Percentiles rank a stretch among this genome's conserved stretches.
phyloP scores from a whole-genome alignment of 2,888 invertebrate genomes.

The Folsomia manolachei region DNA sequence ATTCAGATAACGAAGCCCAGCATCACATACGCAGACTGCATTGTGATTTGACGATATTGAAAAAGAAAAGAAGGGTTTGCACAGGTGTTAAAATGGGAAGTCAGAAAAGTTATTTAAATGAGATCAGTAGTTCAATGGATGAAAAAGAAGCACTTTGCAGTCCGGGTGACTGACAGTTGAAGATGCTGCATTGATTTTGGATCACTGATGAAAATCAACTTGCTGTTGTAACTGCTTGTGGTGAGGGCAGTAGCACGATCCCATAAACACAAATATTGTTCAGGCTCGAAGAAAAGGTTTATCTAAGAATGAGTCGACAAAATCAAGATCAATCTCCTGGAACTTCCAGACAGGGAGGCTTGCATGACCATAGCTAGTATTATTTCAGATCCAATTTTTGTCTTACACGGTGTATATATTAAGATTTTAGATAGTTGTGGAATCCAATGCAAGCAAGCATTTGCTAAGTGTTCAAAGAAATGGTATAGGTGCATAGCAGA shows the following conservation, averaged over 20 bases:
- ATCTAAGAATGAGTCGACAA: not conserved
- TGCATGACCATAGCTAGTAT: no score
- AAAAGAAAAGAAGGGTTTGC: no score
- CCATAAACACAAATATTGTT: not conserved
- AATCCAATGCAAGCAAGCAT: no score
- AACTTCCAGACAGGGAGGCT: no score
- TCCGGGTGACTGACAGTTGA: not conserved
- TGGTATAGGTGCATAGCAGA: no score
- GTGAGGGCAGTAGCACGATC: not conserved
- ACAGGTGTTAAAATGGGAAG: not conserved
- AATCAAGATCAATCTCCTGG: no score
- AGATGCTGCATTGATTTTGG: not conserved
- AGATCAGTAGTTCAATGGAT: not conserved
- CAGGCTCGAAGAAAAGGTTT: not conserved
- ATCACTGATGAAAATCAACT: not conserved
- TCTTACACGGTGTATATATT: no score
- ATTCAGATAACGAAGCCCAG: no score
- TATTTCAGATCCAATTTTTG: no score
- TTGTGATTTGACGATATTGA: not conserved
- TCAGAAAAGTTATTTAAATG: not conserved
- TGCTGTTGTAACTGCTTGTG: not conserved
- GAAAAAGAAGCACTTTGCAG: not conserved
- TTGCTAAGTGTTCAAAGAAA: no score
- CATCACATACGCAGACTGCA: no score
- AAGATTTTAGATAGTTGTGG: no score